These are phyloP conservation scores for Cotesia vestalis DNA, from an alignment of 1,140 invertebrate genomes.

Conservation along the genomic window DNA sequence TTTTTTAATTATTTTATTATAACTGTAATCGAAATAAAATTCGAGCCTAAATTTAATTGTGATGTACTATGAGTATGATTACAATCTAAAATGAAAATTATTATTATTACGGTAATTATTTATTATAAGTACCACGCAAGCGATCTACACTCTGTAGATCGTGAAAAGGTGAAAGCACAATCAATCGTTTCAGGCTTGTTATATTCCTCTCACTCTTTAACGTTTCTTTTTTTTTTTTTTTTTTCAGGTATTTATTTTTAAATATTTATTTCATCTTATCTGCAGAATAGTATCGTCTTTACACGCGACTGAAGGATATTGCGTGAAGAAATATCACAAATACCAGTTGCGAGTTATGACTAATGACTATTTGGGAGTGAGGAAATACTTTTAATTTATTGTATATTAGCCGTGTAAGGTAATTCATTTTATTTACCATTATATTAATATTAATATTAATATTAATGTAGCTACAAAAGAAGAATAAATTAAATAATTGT, in stretches of 20 bases:
- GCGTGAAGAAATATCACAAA: background rate
- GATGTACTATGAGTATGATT: slow-evolving; percentile 3
- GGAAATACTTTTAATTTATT: too few relatives aligned
- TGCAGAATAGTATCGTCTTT: slow-evolving; percentile 5
- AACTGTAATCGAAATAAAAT: background rate
- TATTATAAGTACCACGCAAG: slow-evolving; percentile 1
- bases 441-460: background rate
- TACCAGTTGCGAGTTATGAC: slow-evolving; percentile 1
- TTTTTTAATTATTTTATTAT: background rate
- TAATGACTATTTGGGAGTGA: background rate
- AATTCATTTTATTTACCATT: background rate
- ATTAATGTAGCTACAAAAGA: too few relatives aligned
- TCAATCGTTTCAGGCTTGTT: slow-evolving; percentile 7
- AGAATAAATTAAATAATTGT: too few relatives aligned
- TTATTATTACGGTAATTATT: too few relatives aligned
- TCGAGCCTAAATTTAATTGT: background rate
- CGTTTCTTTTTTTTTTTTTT: slow-evolving; percentile 18
- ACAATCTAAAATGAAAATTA: slow-evolving; percentile 9
- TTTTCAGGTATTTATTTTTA: background rate
- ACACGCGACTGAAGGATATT: slow-evolving; percentile 22
- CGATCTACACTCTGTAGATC: slow-evolving; percentile 28
- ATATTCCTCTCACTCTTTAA: slow-evolving; percentile 18
- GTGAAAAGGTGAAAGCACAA: slow-evolving; percentile 52
- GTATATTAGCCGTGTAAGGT: too few relatives aligned
- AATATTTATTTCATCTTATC: too few relatives aligned